Evolutionary conservation across 2,113 vertebrate genomes (phyloP).

Genomic region (Neolamprologus ventralis): DNA sequence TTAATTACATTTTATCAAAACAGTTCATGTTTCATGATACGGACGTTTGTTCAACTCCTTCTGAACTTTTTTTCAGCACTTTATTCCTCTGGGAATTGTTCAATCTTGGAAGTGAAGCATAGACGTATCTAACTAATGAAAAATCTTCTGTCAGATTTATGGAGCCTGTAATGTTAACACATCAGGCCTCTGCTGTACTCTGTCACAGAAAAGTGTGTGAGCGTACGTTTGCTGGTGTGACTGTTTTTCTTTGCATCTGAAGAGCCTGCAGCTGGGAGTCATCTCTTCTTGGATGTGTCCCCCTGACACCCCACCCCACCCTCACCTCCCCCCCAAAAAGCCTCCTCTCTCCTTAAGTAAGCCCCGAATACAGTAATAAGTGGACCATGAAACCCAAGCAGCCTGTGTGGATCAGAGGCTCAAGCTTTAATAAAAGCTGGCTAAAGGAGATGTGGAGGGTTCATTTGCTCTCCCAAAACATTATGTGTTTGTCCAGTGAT

Average conservation of each 20-base stretch:
- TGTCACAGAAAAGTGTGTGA: constrained; percentile 23
- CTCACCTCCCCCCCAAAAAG: neutral
- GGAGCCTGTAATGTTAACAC: constrained; percentile 54
- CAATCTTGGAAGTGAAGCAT: constrained; percentile 12
- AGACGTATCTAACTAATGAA: constrained; percentile 28
- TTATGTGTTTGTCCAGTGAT: constrained; percentile 38
- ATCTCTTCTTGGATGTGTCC: constrained; percentile 25
- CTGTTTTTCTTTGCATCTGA: constrained; percentile 46
- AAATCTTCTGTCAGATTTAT: constrained; percentile 47
- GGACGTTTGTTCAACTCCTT: neutral
- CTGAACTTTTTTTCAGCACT: neutral
- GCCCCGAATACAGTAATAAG: constrained; percentile 40
- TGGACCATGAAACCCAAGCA: constrained; percentile 53
- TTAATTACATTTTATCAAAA: neutral
- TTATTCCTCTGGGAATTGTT: neutral
- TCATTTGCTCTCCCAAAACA: constrained; percentile 47
- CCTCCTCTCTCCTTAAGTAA: neutral
- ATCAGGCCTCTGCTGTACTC: neutral
- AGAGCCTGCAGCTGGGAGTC: constrained; percentile 58
- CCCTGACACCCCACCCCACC: neutral
- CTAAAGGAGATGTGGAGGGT: constrained; percentile 52
- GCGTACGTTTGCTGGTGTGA: neutral
- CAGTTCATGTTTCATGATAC: neutral
- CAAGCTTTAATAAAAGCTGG: constrained; percentile 55
- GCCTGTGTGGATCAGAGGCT: constrained; percentile 35